Evolutionary conservation across 2,113 vertebrate species (phyloP).

Genomic region (Acanthisitta chloris): DNA sequence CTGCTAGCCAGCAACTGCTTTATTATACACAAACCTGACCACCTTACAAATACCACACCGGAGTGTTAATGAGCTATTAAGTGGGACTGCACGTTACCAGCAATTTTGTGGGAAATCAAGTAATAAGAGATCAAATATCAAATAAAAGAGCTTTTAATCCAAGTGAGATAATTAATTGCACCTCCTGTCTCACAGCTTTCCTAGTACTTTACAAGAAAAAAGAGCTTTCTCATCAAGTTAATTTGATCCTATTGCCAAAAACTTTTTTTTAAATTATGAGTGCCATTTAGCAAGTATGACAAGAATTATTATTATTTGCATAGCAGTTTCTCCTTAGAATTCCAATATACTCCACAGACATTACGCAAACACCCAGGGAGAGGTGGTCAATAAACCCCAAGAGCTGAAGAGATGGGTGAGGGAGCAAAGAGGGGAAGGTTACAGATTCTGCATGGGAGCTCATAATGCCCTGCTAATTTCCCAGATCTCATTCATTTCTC

Average conservation of each 20-base stretch:
- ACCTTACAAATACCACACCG: constrained; percentile 32
- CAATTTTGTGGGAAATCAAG: constrained; percentile 62
- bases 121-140: constrained; percentile 67
- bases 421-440: neutral
- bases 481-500: neutral
- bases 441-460: neutral
- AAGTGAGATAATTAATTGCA: constrained; percentile 65
- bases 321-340: neutral
- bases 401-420: neutral
- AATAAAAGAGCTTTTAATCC: constrained; percentile 62
- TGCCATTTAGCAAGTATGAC: constrained; percentile 10
- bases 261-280: constrained; percentile 3
- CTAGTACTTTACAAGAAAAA: constrained; percentile 45
- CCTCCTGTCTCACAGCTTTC: constrained; percentile 56
- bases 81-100: constrained; percentile 28
- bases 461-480: neutral
- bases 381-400: neutral
- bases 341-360: neutral
- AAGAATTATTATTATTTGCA: constrained; percentile 47
- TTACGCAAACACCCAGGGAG: neutral
- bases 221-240: constrained; percentile 46
- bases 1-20: constrained; percentile 52
- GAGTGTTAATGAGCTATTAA: constrained; percentile 59
- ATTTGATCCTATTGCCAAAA: constrained; percentile 55
- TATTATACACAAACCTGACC: constrained; percentile 60